Base-by-base conservation (phyloP, 1,140 invertebrate species). In the Pachypsylla venusta region DNA sequence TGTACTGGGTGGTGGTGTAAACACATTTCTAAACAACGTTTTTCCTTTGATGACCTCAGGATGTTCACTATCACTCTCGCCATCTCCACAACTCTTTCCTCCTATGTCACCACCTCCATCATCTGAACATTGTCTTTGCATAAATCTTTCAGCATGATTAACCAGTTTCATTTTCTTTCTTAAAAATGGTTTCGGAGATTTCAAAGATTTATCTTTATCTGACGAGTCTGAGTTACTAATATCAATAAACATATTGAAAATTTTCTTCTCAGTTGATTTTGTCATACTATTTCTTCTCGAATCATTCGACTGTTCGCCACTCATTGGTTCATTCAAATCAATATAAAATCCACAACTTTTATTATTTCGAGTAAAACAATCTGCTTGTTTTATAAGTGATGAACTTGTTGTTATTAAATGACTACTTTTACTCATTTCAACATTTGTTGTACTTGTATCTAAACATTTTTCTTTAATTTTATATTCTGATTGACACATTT, bases 151-250 rank as follows among this genome's bases (percentile, higher is more conserved):
- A 7, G 42, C 22, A n/a, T 19, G 7, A n/a, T 22, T 48, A 7
- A n/a, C 4, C 16, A 22, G 42, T 22, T 48, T 48, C 42, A 48
- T 48, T n/a, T 48, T 48, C 42, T 48, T 48, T 22, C 42, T 5
- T 7, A 48, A 22, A n/a, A 48, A 19, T 3, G 42, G 42, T 48
- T 22, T n/a, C 42, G 42, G 42, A 5, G 42, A 48, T 22, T 48
- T 48, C 10, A 16, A 12, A 10, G 30, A 35, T 22, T 48, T 48
- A n/a, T 48, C 42, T 22, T 48, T 48, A 22, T 48, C 42, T 3
- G 42, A 48, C 4, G 42, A 48, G 42, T 48, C 42, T 19, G 42
- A 48, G 42, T 48, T 48, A 22, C 42, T 48, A 19, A 48, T 48
- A 22, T 48, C 42, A 3, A 48, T 48, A 19, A 48, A 48, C 42